A percentile compares a stretch with the other conserved stretches of the same genome.
These are phyloP conservation scores for Drosophila kohkoa DNA, from an alignment of 1,140 invertebrate species.

Conservation along the genomic window DNA sequence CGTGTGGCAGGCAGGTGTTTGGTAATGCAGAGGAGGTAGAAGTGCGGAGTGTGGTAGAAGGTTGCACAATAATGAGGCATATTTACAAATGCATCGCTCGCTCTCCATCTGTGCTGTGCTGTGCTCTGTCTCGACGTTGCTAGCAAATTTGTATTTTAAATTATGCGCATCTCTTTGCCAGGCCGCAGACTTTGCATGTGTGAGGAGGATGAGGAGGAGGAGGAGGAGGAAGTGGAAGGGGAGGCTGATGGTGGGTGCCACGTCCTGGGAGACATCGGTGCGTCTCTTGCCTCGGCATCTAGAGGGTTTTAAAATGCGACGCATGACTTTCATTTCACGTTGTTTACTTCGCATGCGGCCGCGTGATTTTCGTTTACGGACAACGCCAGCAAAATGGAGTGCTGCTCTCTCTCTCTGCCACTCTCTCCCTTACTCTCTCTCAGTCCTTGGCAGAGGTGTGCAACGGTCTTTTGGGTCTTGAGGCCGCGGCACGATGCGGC, in stretches of 20 bases:
- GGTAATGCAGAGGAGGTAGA: neutral
- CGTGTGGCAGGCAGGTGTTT: neutral
- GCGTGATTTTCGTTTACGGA: slow-evolving; percentile 73
- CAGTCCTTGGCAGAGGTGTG: no score
- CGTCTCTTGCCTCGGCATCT: slow-evolving; percentile 19
- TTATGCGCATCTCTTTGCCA: slow-evolving; percentile 73
- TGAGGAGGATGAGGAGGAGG: neutral
- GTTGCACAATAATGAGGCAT: slow-evolving; percentile 72
- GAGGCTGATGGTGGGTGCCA: slow-evolving; percentile 22
- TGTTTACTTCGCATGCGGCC: slow-evolving; percentile 79
- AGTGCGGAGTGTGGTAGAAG: neutral
- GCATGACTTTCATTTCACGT: slow-evolving; percentile 81
- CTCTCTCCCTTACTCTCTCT: no score
- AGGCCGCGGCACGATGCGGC: slow-evolving; percentile 70
- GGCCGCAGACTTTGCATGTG: neutral
- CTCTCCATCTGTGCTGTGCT: neutral
- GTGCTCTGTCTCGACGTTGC: slow-evolving; percentile 18
- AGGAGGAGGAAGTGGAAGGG: neutral
- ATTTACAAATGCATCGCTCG: slow-evolving; percentile 67
- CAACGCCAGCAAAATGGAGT: slow-evolving; percentile 32
- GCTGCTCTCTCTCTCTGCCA: neutral
- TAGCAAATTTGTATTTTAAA: slow-evolving; percentile 75
- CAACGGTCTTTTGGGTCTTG: slow-evolving; percentile 12
- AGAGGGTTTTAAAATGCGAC: slow-evolving; percentile 75
- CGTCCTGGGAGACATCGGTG: slow-evolving; percentile 51